These are phyloP conservation scores for Sprattus sprattus DNA, from an alignment of 2,113 vertebrate genomes.

Conservation along the genomic window DNA sequence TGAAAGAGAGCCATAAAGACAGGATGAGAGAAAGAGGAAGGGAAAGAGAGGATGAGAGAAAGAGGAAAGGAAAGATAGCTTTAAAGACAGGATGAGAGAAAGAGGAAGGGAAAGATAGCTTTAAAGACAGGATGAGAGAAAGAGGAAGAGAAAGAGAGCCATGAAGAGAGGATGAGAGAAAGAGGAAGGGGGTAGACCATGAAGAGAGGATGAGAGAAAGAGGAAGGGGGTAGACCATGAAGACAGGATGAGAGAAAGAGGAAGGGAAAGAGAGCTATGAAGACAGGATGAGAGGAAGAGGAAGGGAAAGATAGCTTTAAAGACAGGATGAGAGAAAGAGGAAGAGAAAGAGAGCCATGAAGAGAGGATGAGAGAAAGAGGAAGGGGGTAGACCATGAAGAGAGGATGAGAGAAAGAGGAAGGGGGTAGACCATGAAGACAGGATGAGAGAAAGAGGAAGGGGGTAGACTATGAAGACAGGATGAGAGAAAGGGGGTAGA, in stretches of 20 bases:
- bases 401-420: neutral
- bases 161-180: neutral
- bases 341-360: neutral
- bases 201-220: neutral
- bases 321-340: neutral
- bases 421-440: neutral
- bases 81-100: too few species aligned
- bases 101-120: too few species aligned
- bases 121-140: too few species aligned
- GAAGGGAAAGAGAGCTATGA: neutral
- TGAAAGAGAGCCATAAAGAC: too few species aligned
- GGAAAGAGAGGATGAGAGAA: too few species aligned
- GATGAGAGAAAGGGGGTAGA: neutral
- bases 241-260: neutral
- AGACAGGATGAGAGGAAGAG: neutral
- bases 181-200: neutral
- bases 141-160: too few species aligned
- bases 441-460: neutral
- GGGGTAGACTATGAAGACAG: neutral
- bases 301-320: too few species aligned
- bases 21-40: neutral
- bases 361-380: neutral
- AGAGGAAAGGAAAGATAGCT: too few species aligned
- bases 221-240: neutral
- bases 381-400: neutral